Base-by-base conservation (phyloP, 2,797 vertebrate species). In the Cheirogaleus major region DNA sequence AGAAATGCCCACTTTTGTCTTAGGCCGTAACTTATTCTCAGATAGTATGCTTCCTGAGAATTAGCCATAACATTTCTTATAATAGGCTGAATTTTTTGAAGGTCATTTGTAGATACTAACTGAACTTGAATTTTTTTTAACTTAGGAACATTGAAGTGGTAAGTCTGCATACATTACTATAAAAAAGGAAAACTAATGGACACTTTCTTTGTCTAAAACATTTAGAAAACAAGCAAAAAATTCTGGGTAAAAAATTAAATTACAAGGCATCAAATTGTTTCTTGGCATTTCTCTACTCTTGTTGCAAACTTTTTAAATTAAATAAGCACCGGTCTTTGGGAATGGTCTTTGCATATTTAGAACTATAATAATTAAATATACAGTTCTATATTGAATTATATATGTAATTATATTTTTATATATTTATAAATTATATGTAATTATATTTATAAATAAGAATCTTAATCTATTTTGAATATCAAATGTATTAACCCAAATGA, bases 11-110 rank as follows among this genome's bases (percentile, higher is more conserved):
- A 57, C 72, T 96, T 97, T 95, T 81, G 57, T 96, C 93, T 82
- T 82, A 89, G 59, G 50, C 78, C 88, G 92, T 98, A 97, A 92
- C 80, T 97, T 89, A 92, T 45, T 85, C 78, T 75, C 78, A 80
- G 75, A 84, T 59, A 95, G 10, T 7, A 6, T 69, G 72, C 57
- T 90, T 94, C 92, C 67, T 95, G 87, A 96, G 75, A 96, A 81
- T 97, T 90, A 91, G 52, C 7, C 38, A 17, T 91, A 94, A 61
- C 69, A 87, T 96, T 96, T 96, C 78, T 85, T 93, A 67, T 11
- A n/a, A 30, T 15, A 55, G 55, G 78, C 88, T 94, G 85, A 96
- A 87, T 95, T 97, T 97, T 52, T 86, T 96, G 84, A 96, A 97
- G 94, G 96, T 97, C 95, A 96, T 95, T 86, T 78, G 72, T 59